These are phyloP conservation scores for Drosophila tanythrix DNA, from an alignment of 2,888 invertebrate genomes.

Conservation along the genomic window DNA sequence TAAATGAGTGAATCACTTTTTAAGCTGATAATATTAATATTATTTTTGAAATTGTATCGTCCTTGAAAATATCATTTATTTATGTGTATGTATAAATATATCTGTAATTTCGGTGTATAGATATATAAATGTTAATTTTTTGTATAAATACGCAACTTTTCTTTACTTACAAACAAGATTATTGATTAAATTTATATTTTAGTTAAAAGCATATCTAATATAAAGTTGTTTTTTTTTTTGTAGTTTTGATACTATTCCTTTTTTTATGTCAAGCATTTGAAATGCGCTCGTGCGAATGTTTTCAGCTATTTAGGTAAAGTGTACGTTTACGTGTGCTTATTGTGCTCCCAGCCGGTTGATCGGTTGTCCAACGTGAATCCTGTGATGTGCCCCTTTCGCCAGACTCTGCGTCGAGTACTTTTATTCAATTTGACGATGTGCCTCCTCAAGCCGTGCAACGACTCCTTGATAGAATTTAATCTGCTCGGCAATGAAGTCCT, in stretches of 20 bases:
- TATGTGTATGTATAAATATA: constrained; percentile 36
- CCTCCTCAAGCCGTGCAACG: constrained; percentile 89
- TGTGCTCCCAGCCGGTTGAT: constrained; percentile 60
- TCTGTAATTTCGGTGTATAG: constrained; percentile 55
- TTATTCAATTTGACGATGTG: constrained; percentile 85
- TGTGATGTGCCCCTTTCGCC: constrained; percentile 6
- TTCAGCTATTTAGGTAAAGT: constrained; percentile 57
- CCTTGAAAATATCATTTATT: constrained; percentile 16
- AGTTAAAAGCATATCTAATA: constrained; percentile 60
- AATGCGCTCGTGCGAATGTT: constrained; percentile 78
- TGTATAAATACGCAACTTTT: constrained; percentile 60
- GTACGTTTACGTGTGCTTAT: constrained; percentile 40
- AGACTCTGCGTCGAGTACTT: constrained; percentile 7
- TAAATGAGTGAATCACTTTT: background rate
- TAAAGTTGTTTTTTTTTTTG: constrained; percentile 9
- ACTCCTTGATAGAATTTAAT: constrained; percentile 96
- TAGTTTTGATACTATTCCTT: constrained; percentile 5
- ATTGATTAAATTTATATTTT: constrained; percentile 56
- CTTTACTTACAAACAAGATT: constrained; percentile 65
- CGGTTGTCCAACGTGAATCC: constrained; percentile 20
- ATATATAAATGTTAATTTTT: constrained; percentile 53
- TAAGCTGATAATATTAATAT: background rate
- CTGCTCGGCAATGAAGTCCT: constrained; percentile 94
- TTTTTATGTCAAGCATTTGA: constrained; percentile 65
- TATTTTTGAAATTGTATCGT: background rate